Conservation (phyloP, 2,113 vertebrate genomes). For the Dendropsophus ebraccatus region DNA sequence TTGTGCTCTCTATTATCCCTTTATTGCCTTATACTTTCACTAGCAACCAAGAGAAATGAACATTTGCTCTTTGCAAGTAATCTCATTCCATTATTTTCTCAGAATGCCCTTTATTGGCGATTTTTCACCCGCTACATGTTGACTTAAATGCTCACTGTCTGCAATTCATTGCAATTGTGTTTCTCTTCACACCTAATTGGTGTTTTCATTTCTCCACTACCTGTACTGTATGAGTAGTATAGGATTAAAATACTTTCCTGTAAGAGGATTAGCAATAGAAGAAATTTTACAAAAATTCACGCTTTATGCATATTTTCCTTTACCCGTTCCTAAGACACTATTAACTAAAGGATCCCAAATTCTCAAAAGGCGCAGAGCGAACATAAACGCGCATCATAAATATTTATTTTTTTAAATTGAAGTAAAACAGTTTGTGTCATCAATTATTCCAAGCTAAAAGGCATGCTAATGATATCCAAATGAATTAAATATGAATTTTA, state of each 20-base stretch:
- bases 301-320: constrained; percentile 15
- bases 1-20: constrained; percentile 30
- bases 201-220: constrained; percentile 27
- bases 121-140: constrained; percentile 20
- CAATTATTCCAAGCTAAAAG: constrained; percentile 22
- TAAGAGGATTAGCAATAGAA: constrained; percentile 39
- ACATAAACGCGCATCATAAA: constrained; percentile 39
- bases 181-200: constrained; percentile 9
- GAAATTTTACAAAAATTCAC: neutral
- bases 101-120: constrained; percentile 21
- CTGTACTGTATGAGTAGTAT: neutral
- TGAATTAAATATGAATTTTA: constrained; percentile 44
- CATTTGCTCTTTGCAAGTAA: constrained; percentile 3
- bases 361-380: constrained; percentile 1
- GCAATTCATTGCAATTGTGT: neutral
- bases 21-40: constrained; percentile 25
- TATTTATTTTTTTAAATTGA: constrained; percentile 37
- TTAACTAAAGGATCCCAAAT: constrained; percentile 21
- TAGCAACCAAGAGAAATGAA: constrained; percentile 32
- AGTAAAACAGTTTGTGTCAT: constrained; percentile 52
- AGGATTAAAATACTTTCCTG: constrained; percentile 20
- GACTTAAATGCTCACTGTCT: neutral
- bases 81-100: constrained; percentile 25
- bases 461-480: constrained; percentile 4
- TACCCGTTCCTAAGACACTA: constrained; percentile 29